Conservation (phyloP, 2,113 vertebrate species). For the Eonycteris spelaea region DNA sequence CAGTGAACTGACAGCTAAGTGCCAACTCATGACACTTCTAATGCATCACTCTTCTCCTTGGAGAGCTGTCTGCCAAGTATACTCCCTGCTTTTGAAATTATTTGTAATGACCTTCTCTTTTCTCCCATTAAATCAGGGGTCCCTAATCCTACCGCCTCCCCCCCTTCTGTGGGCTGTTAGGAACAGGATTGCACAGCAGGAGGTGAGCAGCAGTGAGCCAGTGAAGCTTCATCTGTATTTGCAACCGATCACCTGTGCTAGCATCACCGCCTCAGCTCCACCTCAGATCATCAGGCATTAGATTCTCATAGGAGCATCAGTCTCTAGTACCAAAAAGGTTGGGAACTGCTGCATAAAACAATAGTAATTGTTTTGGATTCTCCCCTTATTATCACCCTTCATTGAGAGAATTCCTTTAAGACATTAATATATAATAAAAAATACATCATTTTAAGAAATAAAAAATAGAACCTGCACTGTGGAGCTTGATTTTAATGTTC, state of each 20-base stretch:
- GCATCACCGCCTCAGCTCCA: too few relatives aligned
- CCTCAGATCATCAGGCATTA: too few relatives aligned
- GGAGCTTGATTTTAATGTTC: conserved; percentile 27
- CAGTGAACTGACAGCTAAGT: neutral
- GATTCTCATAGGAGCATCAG: too few relatives aligned
- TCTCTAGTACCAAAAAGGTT: too few relatives aligned
- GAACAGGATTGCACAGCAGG: too few relatives aligned
- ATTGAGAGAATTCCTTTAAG: conserved; percentile 42
- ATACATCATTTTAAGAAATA: neutral
- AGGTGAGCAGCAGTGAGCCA: too few relatives aligned
- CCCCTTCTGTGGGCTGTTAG: too few relatives aligned
- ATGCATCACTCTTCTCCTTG: neutral
- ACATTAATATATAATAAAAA: neutral
- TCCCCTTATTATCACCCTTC: conserved; percentile 10
- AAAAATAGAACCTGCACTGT: neutral
- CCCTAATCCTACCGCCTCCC: too few relatives aligned
- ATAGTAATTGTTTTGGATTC: neutral
- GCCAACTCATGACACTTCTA: neutral
- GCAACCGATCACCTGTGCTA: too few relatives aligned
- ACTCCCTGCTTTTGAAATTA: neutral
- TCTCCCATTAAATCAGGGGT: neutral
- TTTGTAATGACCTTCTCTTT: neutral
- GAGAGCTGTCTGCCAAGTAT: conserved; percentile 25
- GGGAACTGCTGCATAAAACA: neutral
- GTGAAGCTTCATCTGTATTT: too few relatives aligned